phyloP scores from a whole-genome alignment of 2,888 invertebrate genomes.

The Drosophila hamatofila region DNA sequence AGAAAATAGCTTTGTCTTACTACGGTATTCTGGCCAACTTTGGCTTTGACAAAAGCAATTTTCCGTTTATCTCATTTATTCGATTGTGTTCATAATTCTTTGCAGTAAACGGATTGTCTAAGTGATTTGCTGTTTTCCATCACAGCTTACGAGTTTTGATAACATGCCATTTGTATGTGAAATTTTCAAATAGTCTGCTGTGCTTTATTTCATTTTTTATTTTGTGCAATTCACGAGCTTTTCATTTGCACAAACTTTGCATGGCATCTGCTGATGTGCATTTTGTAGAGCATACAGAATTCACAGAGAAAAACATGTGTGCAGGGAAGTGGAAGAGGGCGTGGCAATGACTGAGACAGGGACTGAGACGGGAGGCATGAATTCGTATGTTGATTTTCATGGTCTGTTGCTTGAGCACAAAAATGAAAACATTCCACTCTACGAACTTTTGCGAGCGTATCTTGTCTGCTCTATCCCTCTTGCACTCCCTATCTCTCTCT shows the following conservation, averaged over 20 bases:
- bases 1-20: not conserved
- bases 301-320: conserved; percentile 25
- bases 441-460: conserved; percentile 54
- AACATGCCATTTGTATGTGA: conserved; percentile 7
- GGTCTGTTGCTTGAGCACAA: conserved; percentile 76
- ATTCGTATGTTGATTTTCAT: conserved; percentile 77
- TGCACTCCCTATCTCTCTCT: not conserved
- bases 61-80: conserved; percentile 2
- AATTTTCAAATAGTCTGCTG: conserved; percentile 23
- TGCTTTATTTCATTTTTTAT: conserved; percentile 17
- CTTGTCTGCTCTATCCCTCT: conserved; percentile 53
- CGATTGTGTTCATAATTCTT: conserved; percentile 7
- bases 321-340: conserved; percentile 25
- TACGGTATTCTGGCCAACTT: not conserved
- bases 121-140: conserved; percentile 2
- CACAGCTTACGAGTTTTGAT: not conserved
- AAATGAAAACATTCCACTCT: conserved; percentile 77
- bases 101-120: not conserved
- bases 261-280: conserved; percentile 55
- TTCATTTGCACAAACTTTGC: conserved; percentile 40
- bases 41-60: conserved; percentile 5
- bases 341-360: not conserved
- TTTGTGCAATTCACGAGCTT: conserved; percentile 23
- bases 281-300: conserved; percentile 45
- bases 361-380: conserved; percentile 17